These are phyloP conservation scores for Odontothrips loti DNA, from an alignment of 2,888 invertebrate species.

Conservation along the genomic window DNA sequence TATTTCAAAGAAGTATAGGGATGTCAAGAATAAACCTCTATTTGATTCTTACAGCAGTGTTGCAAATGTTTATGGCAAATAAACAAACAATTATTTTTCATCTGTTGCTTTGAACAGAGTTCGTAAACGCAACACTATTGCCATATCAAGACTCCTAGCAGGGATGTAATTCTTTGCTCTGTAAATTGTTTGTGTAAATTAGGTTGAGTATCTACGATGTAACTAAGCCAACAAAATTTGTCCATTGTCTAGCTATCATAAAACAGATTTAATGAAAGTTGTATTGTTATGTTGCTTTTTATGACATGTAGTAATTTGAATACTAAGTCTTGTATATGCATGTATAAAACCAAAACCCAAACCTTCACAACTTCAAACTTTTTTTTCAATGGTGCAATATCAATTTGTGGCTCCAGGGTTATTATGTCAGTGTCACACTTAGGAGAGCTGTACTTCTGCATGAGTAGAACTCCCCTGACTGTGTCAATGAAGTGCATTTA, in stretches of 20 bases:
- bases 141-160: neutral
- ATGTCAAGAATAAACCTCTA: too few relatives aligned
- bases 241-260: neutral
- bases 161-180: neutral
- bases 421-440: neutral
- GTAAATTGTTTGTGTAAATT: neutral
- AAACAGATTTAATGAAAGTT: neutral
- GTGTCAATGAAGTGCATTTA: neutral
- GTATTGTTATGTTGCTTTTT: neutral
- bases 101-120: too few relatives aligned
- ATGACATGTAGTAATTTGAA: too few relatives aligned
- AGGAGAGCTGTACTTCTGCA: neutral
- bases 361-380: too few relatives aligned
- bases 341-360: too few relatives aligned
- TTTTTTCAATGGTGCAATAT: too few relatives aligned
- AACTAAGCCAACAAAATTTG: neutral
- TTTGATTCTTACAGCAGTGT: too few relatives aligned
- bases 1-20: too few relatives aligned
- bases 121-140: neutral
- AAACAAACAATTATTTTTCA: too few relatives aligned
- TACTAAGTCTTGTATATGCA: too few relatives aligned
- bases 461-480: conserved; percentile 22
- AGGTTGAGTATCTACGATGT: too few relatives aligned
- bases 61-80: too few relatives aligned
- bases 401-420: neutral